A percentile compares a stretch with the other conserved stretches of the same genome.
These are phyloP conservation scores for Brachionus asplanchnoidis DNA, from an alignment of 1,140 invertebrate genomes.

Conservation along the genomic window DNA sequence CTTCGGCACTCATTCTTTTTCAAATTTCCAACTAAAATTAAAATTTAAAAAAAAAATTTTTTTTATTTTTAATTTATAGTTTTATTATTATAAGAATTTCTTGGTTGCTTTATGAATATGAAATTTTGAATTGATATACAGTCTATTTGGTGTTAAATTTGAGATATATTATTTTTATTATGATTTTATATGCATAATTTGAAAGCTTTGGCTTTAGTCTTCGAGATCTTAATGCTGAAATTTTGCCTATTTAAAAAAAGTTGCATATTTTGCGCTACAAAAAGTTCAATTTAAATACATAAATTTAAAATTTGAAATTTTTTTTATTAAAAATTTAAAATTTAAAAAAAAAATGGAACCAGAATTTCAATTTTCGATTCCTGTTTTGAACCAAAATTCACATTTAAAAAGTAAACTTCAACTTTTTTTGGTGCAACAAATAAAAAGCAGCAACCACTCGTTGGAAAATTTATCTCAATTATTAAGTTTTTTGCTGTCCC, in stretches of 20 bases:
- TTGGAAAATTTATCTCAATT: background rate
- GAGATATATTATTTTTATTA: background rate
- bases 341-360: background rate
- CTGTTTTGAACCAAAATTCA: background rate
- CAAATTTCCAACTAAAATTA: background rate
- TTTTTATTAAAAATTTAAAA: background rate
- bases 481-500: background rate
- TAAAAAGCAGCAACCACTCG: background rate
- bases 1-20: constrained; percentile 3
- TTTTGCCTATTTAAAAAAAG: background rate
- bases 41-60: background rate
- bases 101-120: background rate
- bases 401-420: background rate
- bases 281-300: background rate
- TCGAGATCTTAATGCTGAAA: background rate
- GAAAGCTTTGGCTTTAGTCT: background rate
- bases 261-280: background rate
- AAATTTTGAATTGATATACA: background rate
- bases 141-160: background rate
- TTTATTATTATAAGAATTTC: background rate
- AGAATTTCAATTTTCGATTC: background rate
- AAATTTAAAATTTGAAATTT: background rate
- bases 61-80: background rate
- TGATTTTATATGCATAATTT: background rate
- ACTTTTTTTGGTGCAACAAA: background rate